Percentiles rank a stretch among this genome's conserved stretches.
Conservation (phyloP, 2,113 vertebrate genomes). For the Nestor notabilis region DNA sequence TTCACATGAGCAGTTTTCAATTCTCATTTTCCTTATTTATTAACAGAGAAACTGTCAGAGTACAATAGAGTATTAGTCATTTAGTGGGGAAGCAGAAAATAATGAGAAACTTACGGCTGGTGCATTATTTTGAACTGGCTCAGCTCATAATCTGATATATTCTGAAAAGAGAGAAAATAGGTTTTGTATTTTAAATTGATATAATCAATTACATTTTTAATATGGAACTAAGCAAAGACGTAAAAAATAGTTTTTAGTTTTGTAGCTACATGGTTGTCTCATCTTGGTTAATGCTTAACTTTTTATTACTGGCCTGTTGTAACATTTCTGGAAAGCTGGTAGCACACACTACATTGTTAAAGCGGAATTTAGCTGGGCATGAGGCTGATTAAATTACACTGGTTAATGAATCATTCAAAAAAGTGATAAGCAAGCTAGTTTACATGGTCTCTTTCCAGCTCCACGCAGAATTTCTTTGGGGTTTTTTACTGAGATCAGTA, state of each 20-base stretch:
- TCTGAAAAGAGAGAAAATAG: constrained; percentile 73
- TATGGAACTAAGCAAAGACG: background rate
- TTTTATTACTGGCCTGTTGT: background rate
- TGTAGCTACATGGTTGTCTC: background rate
- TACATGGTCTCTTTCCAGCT: background rate
- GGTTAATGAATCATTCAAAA: constrained; percentile 58
- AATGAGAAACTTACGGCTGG: constrained; percentile 79
- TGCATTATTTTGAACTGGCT: constrained; percentile 80
- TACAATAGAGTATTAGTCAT: background rate
- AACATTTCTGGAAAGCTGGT: constrained; percentile 11
- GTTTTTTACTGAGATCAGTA: background rate
- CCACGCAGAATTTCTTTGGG: background rate
- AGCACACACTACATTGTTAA: background rate
- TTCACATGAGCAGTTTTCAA: background rate
- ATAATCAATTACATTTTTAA: background rate
- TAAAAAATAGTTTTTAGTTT: background rate
- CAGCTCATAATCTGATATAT: constrained; percentile 73
- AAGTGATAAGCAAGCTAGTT: background rate
- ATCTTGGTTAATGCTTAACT: constrained; percentile 62
- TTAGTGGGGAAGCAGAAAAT: background rate
- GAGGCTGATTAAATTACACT: background rate
- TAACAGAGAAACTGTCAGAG: background rate
- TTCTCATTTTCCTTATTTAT: background rate
- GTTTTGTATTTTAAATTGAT: background rate
- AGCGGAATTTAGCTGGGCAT: constrained; percentile 12